Base-by-base conservation (phyloP, 35 echinoderm and acorn worm species). In the Patiria miniata region DNA sequence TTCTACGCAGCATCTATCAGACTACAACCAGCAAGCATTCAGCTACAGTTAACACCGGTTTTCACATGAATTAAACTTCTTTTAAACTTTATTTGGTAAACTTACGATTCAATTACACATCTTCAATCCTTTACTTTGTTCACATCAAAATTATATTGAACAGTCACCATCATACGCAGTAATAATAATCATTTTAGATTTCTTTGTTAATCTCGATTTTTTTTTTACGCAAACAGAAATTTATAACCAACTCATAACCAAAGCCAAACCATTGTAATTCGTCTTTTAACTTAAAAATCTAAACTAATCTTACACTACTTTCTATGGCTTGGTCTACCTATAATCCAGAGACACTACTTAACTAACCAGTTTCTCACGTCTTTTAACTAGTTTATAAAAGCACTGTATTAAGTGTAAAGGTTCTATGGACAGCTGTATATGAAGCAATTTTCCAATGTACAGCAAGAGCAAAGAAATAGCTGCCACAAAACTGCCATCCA, bases 1-100 rank as follows among this genome's bases (percentile, higher is more conserved):
- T 14, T 73, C 34, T 73, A 73, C 34, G 21, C 14, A 26, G 26
- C 15, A 15, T 36, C 22, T 73, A 73, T 7, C 34, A 10, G 26
- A 32, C 10, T 32, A n/a, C n/a, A 73, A 32, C 8, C 65, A 32
- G 21, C 65, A 16, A 73, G 26, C 9, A 28, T 28, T 32, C 21
- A 73, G 26, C 34, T 73, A 73, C 9, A 69, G 12, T 59, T 32
- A 73, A 73, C 34, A 18, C 8, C 34, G 26, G 26, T 73, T 36
- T 7, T n/a, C 7, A 73, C 34, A 73, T 26, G 21, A 7, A 73
- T 73, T 32, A 36, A 12, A 32, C 30, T 32, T 7, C 7, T 60
- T 69, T 69, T 69, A 69, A 12, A 32, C 65, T 47, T 73, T 73
- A 73, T 73, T 73, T 73, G 65, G 65, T 73, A 73, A 26, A 73